Conservation (phyloP, 2,797 vertebrate species). For the Pogonophryne albipinna region DNA sequence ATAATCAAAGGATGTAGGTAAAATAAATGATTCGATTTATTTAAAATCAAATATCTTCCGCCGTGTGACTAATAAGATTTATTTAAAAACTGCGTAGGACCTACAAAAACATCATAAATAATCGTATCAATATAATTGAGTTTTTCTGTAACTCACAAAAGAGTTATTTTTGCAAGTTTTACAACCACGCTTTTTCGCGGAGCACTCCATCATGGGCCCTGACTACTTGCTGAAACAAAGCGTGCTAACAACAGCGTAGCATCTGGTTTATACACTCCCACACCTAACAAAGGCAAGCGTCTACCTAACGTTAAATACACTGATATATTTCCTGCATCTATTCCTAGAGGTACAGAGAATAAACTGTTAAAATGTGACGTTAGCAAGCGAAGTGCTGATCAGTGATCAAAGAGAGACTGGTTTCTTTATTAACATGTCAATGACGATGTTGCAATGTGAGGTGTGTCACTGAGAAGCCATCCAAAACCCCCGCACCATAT, state of each 20-base stretch:
- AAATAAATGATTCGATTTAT: neutral
- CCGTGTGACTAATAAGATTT: rapidly evolving
- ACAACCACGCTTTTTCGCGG: slow-evolving; percentile 29
- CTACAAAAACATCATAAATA: rapidly evolving
- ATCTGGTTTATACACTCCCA: neutral
- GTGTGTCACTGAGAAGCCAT: neutral
- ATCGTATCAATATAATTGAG: rapidly evolving
- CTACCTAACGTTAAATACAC: rapidly evolving
- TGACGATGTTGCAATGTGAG: slow-evolving; percentile 9
- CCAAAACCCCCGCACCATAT: rapidly evolving
- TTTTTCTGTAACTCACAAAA: neutral
- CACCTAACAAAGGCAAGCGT: neutral
- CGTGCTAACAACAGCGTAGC: slow-evolving; percentile 27
- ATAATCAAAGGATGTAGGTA: neutral
- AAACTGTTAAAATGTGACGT: neutral
- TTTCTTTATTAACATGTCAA: slow-evolving; percentile 3
- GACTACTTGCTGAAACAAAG: slow-evolving; percentile 65
- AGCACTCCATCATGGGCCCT: slow-evolving; percentile 24
- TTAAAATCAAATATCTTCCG: neutral
- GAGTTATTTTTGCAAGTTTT: slow-evolving; percentile 31
- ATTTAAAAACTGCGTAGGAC: no score
- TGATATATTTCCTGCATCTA: rapidly evolving
- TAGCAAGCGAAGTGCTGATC: neutral
- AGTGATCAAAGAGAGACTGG: neutral
- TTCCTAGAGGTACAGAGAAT: rapidly evolving